Conservation (phyloP, 2,797 vertebrate genomes). For the Carcharodon carcharias region DNA sequence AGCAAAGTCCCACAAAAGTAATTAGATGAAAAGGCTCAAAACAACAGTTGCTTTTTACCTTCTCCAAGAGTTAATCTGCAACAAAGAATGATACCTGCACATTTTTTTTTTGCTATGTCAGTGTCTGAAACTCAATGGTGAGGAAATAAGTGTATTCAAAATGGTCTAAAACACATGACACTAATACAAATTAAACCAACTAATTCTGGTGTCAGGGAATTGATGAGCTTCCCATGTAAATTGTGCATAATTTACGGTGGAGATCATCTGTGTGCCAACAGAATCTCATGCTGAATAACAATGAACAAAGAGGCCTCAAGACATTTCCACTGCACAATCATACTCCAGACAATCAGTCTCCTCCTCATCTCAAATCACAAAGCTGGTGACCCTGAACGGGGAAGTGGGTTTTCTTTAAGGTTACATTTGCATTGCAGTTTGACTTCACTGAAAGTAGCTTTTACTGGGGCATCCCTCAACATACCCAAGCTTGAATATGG, state of each 20-base stretch:
- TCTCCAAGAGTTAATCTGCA: neutral
- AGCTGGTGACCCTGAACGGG: neutral
- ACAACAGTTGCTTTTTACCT: neutral
- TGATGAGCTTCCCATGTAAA: conserved; percentile 73
- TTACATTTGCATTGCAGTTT: conserved; percentile 22
- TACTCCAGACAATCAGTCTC: no score
- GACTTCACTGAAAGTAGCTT: neutral
- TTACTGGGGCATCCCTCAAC: conserved; percentile 45
- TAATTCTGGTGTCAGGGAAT: conserved; percentile 62
- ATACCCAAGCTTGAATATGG: conserved; percentile 48
- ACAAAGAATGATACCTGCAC: neutral
- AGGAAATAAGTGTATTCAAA: conserved; percentile 12
- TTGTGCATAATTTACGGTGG: conserved; percentile 62
- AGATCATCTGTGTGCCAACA: conserved; percentile 67
- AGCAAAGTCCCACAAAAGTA: neutral
- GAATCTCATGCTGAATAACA: conserved; percentile 66
- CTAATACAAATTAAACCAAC: conserved; percentile 44
- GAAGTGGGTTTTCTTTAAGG: neutral
- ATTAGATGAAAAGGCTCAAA: neutral
- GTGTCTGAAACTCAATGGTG: neutral
- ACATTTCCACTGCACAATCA: conserved; percentile 34
- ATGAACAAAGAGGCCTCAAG: conserved; percentile 56
- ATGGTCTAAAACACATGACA: neutral
- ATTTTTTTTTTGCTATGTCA: neutral
- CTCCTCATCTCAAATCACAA: neutral